phyloP scores from a whole-genome alignment of 1,140 invertebrate species.

The Caerostris darwini region DNA sequence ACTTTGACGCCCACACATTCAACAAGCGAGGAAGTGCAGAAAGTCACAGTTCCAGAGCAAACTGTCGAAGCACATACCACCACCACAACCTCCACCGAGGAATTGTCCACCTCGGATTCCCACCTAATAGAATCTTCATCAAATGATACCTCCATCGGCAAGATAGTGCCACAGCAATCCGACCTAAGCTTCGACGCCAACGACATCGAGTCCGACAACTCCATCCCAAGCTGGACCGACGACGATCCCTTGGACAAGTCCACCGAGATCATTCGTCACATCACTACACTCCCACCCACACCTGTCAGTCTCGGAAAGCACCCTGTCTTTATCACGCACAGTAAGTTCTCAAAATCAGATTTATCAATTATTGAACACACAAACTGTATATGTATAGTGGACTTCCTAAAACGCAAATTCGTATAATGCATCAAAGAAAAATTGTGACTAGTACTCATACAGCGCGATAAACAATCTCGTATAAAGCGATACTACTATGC shows the following conservation, averaged over 20 bases:
- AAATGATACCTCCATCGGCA: not conserved
- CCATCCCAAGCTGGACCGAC: not conserved
- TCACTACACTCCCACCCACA: slow-evolving; percentile 44
- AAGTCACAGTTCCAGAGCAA: not conserved
- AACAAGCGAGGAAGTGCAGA: not conserved
- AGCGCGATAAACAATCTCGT: no score
- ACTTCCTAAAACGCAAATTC: no score
- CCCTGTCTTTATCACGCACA: slow-evolving; percentile 43
- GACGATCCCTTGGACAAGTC: not conserved
- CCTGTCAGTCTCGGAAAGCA: slow-evolving; percentile 65
- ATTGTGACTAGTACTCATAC: no score
- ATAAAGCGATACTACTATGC: no score
- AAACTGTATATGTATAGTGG: no score
- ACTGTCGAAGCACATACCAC: not conserved
- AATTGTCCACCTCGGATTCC: not conserved
- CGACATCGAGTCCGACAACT: not conserved
- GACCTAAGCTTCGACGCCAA: slow-evolving; percentile 53
- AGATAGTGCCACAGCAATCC: slow-evolving; percentile 61
- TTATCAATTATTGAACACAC: not conserved
- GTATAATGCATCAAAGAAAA: no score
- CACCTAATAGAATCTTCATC: not conserved
- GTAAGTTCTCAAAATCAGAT: slow-evolving; percentile 20
- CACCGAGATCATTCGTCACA: slow-evolving; percentile 47
- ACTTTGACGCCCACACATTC: not conserved
- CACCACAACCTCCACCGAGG: not conserved